Evolutionary conservation across 2,113 vertebrate species (phyloP), one percentile per base, ranked within the genome.

Genomic region (Pygathrix nemaeus): DNA sequence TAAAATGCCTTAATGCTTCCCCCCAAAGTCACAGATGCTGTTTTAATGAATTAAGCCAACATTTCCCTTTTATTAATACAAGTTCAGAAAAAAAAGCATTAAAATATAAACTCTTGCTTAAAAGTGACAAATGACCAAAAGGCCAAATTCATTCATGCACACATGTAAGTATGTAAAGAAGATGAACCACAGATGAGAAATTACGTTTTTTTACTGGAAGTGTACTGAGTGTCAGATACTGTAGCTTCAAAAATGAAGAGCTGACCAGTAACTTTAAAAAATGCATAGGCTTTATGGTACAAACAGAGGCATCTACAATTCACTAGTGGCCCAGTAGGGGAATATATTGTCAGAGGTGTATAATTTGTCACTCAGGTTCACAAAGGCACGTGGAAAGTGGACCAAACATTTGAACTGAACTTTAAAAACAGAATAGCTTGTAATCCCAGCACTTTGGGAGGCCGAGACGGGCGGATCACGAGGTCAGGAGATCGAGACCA

Each of bases 61-160:
- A 82, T 84, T 97, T 95, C 17, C 25, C 79, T 81, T 87, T 96
- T 8, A 96, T 96, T 86, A 91, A 94, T 17, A 94, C 6, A 78
- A 57, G 27, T 12, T 48, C 13, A n/a, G 35, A 43, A 79, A 70
- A 70, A 96, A 66, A 90, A 98, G 90, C 32, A 9, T 4, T 50
- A 81, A 92, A 10, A 17, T 16, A 72, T 61, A 45, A 68, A 50
- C 25, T 90, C 18, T 55, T 95, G 0, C 70, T 95, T 72, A 80
- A 50, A 78, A 90, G 45, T 73, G 3, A 4, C 12, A 93, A 84
- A 50, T 88, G 38, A 48, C 14, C 40, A 84, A 81, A 93, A 68
- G 73, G 25, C 12, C 25, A 79, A 66, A 79, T 78, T 73, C 16
- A 92, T 7, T 83, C 3, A 18, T 25, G 2, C 0, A 52, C 23